These are phyloP conservation scores for Eristalinus sepulchralis DNA, from an alignment of 2,888 invertebrate species.

Conservation along the genomic window DNA sequence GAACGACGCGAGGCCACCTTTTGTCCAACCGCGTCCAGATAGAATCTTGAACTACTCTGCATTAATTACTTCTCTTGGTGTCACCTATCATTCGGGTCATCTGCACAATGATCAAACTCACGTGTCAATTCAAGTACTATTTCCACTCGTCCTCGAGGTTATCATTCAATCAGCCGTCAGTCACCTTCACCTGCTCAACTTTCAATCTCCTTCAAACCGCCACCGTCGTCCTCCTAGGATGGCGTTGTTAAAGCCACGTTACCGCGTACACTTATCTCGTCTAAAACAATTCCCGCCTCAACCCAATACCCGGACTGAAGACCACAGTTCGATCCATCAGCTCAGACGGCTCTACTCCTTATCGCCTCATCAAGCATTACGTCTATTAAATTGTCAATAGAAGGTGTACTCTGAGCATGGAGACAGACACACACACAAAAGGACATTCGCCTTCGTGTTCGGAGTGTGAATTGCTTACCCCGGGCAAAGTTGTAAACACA, in stretches of 20 bases:
- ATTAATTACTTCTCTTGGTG: not conserved
- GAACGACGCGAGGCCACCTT: no score
- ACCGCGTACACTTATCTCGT: conserved; percentile 50
- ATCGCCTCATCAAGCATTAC: conserved; percentile 62
- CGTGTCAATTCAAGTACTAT: not conserved
- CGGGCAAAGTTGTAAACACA: conserved; percentile 68
- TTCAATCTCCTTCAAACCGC: conserved; percentile 37
- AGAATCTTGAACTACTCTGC: not conserved
- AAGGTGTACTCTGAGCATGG: conserved; percentile 15
- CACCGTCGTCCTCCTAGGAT: not conserved
- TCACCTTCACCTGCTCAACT: conserved; percentile 40
- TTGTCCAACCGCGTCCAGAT: not conserved
- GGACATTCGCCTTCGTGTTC: not conserved
- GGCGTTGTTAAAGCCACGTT: no score
- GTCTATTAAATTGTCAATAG: conserved; percentile 65
- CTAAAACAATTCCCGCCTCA: conserved; percentile 53
- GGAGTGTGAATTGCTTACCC: conserved; percentile 48
- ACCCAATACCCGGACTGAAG: not conserved
- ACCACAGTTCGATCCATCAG: not conserved
- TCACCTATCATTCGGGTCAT: not conserved
- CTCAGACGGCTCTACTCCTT: conserved; percentile 33
- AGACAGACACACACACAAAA: not conserved
- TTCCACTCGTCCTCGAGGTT: not conserved
- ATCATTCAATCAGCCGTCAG: conserved; percentile 52
- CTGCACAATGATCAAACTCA: not conserved